These are phyloP conservation scores for Spongia lamella DNA, from an alignment of 37 sponge, comb jelly and placozoan species.

Conservation along the genomic window DNA sequence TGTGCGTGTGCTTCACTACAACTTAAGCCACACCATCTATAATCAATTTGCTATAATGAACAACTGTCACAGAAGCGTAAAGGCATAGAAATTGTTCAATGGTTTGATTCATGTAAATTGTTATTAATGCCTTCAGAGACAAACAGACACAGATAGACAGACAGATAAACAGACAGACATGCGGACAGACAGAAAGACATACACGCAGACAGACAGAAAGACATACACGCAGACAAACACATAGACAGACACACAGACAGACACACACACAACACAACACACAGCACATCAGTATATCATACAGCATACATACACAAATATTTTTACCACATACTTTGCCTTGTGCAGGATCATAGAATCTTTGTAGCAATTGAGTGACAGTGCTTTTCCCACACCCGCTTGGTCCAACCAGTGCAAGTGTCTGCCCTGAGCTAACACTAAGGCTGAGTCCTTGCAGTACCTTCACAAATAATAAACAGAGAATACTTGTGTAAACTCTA, in stretches of 20 bases:
- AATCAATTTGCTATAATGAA: too few relatives aligned
- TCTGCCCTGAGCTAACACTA: slow-evolving; percentile 62
- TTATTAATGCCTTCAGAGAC: too few relatives aligned
- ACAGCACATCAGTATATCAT: too few relatives aligned
- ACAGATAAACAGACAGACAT: background rate
- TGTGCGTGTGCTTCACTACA: too few relatives aligned
- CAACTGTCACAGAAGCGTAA: too few relatives aligned
- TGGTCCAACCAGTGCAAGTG: slow-evolving; percentile 84
- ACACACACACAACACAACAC: slow-evolving; percentile 9
- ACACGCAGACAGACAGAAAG: background rate
- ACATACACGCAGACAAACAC: background rate
- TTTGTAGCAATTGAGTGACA: slow-evolving; percentile 72
- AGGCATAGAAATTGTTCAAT: too few relatives aligned
- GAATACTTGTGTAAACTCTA: background rate
- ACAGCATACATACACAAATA: too few relatives aligned
- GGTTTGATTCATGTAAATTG: too few relatives aligned
- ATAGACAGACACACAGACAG: slow-evolving; percentile 1
- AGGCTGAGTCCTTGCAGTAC: slow-evolving; percentile 57
- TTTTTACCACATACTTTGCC: slow-evolving; percentile 27
- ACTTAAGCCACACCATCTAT: too few relatives aligned
- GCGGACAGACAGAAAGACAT: background rate
- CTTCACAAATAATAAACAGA: too few relatives aligned
- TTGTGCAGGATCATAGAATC: slow-evolving; percentile 72
- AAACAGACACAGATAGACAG: too few relatives aligned
- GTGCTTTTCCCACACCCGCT: slow-evolving; percentile 96